Conservation (phyloP, 92 coral and sea anemone species). For the Epizoanthus ramosus region DNA sequence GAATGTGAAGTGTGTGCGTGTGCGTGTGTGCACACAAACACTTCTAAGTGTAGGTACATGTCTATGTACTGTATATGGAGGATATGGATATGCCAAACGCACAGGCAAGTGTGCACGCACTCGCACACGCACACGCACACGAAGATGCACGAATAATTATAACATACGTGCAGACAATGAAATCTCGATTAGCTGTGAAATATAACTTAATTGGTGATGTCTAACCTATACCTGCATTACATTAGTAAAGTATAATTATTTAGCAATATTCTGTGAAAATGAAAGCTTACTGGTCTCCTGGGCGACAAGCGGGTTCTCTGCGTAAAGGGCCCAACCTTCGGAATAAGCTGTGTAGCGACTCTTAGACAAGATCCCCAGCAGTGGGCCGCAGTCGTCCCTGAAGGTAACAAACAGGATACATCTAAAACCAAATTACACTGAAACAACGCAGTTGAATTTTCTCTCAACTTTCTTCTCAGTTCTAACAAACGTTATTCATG, state of each 20-base stretch:
- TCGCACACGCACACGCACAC: background rate
- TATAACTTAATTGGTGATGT: background rate
- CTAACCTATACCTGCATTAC: no score
- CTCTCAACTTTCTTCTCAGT: background rate
- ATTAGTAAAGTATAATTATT: no score
- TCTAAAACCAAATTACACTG: background rate
- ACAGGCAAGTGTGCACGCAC: background rate
- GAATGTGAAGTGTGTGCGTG: no score
- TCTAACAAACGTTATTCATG: background rate
- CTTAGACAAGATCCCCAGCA: constrained; percentile 56
- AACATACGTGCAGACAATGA: background rate
- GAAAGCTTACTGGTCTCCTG: constrained; percentile 65
- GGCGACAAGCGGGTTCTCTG: constrained; percentile 79
- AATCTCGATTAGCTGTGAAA: no score
- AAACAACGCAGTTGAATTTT: background rate
- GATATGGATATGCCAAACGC: no score
- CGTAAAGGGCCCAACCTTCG: constrained; percentile 88
- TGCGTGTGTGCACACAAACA: no score
- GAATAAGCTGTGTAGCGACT: constrained; percentile 71
- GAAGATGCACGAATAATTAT: no score
- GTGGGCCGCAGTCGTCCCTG: constrained; percentile 69
- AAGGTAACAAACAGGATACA: background rate
- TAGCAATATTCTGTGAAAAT: no score
- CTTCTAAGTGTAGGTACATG: no score
- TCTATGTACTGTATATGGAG: background rate